Conservation (phyloP, 2,113 vertebrate genomes). For the Varanus salvator region DNA sequence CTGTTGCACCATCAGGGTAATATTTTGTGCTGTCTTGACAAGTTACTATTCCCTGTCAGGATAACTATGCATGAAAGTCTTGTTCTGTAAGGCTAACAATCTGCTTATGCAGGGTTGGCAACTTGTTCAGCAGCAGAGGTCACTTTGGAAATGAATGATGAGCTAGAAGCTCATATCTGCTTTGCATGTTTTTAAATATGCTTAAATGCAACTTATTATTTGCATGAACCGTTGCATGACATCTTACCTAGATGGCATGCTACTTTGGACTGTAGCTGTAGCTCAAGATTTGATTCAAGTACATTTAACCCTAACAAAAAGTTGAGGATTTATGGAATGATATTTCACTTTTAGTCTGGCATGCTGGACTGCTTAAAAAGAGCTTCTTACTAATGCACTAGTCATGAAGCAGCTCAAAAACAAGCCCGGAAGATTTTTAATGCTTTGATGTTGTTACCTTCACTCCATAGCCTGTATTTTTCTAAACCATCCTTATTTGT, state of each 20-base stretch:
- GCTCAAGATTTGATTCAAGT: background rate
- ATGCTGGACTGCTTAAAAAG: background rate
- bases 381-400: no score
- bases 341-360: background rate
- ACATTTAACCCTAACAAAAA: background rate
- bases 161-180: background rate
- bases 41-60: background rate
- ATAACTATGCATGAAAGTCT: conserved; percentile 27
- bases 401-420: background rate
- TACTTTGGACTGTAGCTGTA: background rate
- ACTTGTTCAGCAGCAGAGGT: background rate
- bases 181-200: conserved; percentile 17
- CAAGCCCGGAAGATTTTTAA: background rate
- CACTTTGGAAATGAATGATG: background rate
- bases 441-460: background rate
- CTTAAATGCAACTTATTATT: background rate
- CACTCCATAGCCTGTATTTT: background rate
- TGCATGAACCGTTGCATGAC: conserved; percentile 12
- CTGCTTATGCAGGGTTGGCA: background rate
- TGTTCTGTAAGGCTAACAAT: conserved; percentile 29
- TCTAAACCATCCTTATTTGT: background rate
- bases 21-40: background rate
- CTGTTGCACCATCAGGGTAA: background rate
- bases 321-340: background rate
- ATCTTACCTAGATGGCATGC: background rate